Base-by-base conservation (phyloP, 2,797 vertebrate genomes). In the Hippoglossus hippoglossus region DNA sequence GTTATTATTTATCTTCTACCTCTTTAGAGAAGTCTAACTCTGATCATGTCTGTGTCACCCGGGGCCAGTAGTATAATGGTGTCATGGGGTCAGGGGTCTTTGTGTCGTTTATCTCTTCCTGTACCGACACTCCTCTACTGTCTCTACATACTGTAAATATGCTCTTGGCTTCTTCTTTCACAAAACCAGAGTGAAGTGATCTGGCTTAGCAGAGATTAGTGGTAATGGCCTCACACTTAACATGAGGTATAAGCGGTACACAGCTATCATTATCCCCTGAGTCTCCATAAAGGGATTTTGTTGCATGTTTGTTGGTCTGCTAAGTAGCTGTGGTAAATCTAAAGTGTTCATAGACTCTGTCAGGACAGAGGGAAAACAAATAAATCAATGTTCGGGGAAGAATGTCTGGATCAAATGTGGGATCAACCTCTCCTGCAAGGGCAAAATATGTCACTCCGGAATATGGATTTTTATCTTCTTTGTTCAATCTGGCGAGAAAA, bases 281-380 rank as follows among this genome's bases (percentile, higher is more conserved):
- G 44, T 51, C 44, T 67, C 54, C 51, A 67, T 70, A 53, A 70
- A 75, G 9, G 15, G 65, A 80, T 75, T 72, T 18, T 16, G 39
- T 50, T 75, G 71, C 50, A 44, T 83, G 60, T 85, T 77, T 69
- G 51, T 66, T 73, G 58, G 55, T 85, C 36, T 73, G 68, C 67
- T 76, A 75, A 75, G 61, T 63, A 63, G 34, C 51, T 55, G 50
- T 60, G 57, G 64, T 55, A 28, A 83, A 58, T 71, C 60, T 59
- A 62, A 71, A 74, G 56, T 57, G 73, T 56, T 75, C 46, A 63
- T 28, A 49, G 36, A 71, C 28, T 51, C 16, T 47, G n/a, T 16
- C 5, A 28, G 41, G 26, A 31, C 11, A 16, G 9, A 41, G 53
- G 26, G n/a, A 73, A 70, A 60, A 56, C 13, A 46, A 66, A 64